Percentiles rank a stretch among this genome's conserved stretches.
Conservation (phyloP, 2,797 vertebrate species). For the Pantherophis vulpinus region DNA sequence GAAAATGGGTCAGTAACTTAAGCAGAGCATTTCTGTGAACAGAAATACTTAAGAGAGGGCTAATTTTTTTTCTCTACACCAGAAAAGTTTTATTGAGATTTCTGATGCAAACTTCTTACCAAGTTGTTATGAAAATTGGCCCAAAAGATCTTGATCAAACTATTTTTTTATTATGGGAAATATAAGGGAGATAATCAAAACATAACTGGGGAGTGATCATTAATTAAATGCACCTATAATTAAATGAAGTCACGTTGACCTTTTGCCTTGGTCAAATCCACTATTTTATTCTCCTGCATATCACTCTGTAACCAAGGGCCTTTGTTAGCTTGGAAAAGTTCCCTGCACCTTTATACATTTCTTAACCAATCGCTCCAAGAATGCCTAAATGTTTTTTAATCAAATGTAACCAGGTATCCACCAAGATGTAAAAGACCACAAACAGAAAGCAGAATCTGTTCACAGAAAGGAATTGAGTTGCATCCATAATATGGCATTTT, state of each 20-base stretch:
- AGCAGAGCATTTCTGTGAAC: neutral
- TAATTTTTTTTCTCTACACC: neutral
- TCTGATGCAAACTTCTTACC: neutral
- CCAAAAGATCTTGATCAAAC: neutral
- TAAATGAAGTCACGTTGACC: neutral
- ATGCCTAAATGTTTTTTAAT: neutral
- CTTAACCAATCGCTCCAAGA: neutral
- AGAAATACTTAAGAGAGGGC: neutral
- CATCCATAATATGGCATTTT: neutral
- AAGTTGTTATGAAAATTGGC: neutral
- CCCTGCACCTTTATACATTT: neutral
- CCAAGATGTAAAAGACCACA: neutral
- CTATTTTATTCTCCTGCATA: neutral
- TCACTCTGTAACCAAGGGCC: neutral
- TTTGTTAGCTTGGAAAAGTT: neutral
- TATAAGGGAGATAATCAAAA: neutral
- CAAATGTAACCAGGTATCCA: neutral
- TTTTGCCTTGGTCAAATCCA: neutral
- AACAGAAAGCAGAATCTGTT: neutral
- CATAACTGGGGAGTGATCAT: neutral
- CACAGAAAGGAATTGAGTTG: too few relatives aligned
- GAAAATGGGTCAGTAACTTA: neutral
- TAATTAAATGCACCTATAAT: neutral
- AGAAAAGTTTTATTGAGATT: neutral
- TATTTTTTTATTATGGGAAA: neutral